phyloP scores from a whole-genome alignment of 2,113 vertebrate species.

The Neopipo cinnamomea region DNA sequence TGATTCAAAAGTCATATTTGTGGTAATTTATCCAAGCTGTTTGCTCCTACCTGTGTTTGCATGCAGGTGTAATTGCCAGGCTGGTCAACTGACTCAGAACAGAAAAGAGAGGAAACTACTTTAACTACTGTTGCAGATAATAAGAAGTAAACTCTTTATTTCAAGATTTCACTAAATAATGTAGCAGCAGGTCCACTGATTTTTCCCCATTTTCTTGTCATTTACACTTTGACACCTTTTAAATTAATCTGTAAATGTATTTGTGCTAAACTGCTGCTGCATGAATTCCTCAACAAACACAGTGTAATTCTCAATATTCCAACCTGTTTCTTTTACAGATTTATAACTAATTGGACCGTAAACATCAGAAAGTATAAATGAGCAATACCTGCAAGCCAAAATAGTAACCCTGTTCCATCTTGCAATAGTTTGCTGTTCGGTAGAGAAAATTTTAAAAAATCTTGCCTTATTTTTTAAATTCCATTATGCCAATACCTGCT shows the following conservation, averaged over 20 bases:
- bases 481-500: fast-evolving
- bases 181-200: not conserved
- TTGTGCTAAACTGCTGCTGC: not conserved
- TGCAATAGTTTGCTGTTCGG: not conserved
- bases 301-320: not conserved
- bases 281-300: not conserved
- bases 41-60: not conserved
- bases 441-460: not conserved
- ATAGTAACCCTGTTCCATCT: not conserved
- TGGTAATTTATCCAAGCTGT: not conserved
- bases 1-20: not conserved
- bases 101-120: not conserved
- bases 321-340: not conserved
- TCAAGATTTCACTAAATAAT: not conserved
- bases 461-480: not conserved
- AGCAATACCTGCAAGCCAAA: not conserved
- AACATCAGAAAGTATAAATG: not conserved
- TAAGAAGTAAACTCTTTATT: not conserved
- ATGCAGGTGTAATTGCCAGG: not conserved
- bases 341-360: not conserved
- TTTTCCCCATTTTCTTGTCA: not conserved
- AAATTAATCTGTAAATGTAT: not conserved
- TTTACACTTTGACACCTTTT: not conserved
- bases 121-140: not conserved
- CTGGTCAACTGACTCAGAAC: not conserved